These are phyloP conservation scores for Trachymyrmex cornetzi DNA, from an alignment of 1,140 invertebrate species.

Conservation along the genomic window DNA sequence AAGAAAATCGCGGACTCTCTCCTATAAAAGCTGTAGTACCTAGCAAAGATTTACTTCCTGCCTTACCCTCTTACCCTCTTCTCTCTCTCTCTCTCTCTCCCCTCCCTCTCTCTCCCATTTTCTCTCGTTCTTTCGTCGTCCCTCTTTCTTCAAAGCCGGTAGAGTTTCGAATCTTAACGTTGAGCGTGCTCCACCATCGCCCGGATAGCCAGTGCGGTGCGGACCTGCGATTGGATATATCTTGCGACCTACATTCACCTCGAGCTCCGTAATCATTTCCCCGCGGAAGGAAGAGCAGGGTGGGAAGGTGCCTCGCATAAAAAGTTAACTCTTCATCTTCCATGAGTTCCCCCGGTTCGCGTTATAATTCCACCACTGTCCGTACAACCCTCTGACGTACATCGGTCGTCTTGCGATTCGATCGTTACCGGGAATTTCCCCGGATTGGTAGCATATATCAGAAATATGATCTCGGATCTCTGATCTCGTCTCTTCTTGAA, in stretches of 20 bases:
- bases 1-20: slow-evolving; percentile 57
- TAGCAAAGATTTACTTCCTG: slow-evolving; percentile 62
- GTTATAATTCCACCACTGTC: slow-evolving; percentile 32
- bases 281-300: slow-evolving; percentile 28
- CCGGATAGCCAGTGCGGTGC: slow-evolving; percentile 36
- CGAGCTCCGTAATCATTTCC: slow-evolving; percentile 57
- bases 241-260: slow-evolving; percentile 57
- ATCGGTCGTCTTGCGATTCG: slow-evolving; percentile 13
- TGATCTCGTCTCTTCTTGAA: background rate
- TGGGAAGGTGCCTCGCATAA: slow-evolving; percentile 35
- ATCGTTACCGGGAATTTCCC: background rate
- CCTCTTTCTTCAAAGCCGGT: slow-evolving; percentile 47
- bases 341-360: background rate
- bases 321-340: slow-evolving; percentile 66
- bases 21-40: slow-evolving; percentile 63
- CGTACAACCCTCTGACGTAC: slow-evolving; percentile 14
- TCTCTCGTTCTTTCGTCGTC: background rate
- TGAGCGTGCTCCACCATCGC: slow-evolving; percentile 36
- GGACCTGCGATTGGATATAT: slow-evolving; percentile 59
- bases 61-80: slow-evolving; percentile 14
- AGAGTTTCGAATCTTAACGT: slow-evolving; percentile 60
- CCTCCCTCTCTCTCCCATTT: background rate
- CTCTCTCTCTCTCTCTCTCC: background rate
- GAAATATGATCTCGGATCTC: slow-evolving; percentile 11
- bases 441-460: slow-evolving; percentile 7